Conservation (phyloP, 2,113 vertebrate genomes). For the Ramphastos sulfuratus region DNA sequence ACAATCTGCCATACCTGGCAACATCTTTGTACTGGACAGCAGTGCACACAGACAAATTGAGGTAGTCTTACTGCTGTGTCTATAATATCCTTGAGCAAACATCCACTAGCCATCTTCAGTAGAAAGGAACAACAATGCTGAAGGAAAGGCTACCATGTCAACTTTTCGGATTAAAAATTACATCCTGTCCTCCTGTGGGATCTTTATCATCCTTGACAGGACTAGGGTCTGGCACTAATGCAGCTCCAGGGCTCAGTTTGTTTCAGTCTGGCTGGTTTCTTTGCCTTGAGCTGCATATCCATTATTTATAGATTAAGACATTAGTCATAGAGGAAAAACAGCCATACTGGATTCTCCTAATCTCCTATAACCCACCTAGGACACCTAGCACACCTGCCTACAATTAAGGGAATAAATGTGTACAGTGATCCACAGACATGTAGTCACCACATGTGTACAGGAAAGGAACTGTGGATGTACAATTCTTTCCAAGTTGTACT, state of each 20-base stretch:
- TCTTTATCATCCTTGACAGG: not conserved
- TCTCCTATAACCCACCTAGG: not conserved
- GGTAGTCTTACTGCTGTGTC: not conserved
- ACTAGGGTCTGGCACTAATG: not conserved
- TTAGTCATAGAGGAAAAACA: not conserved
- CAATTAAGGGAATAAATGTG: not conserved
- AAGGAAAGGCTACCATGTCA: not conserved
- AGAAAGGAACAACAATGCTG: not conserved
- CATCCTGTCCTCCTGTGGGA: not conserved
- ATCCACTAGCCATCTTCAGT: not conserved
- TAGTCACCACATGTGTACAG: not conserved
- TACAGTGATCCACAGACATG: not conserved
- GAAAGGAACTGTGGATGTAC: not conserved
- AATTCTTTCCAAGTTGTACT: not conserved
- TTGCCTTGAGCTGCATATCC: not conserved
- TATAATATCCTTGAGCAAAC: not conserved
- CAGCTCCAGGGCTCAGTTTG: not conserved
- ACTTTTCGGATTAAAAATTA: not conserved
- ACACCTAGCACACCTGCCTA: fast-evolving
- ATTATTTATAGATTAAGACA: not conserved
- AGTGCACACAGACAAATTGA: not conserved
- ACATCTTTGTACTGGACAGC: fast-evolving
- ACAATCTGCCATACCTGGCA: fast-evolving
- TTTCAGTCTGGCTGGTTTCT: not conserved
- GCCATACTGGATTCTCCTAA: not conserved